A percentile compares a stretch with the other conserved stretches of the same genome.
phyloP scores from a whole-genome alignment of 2,113 vertebrate genomes.

The Eudyptes chrysolophus region DNA sequence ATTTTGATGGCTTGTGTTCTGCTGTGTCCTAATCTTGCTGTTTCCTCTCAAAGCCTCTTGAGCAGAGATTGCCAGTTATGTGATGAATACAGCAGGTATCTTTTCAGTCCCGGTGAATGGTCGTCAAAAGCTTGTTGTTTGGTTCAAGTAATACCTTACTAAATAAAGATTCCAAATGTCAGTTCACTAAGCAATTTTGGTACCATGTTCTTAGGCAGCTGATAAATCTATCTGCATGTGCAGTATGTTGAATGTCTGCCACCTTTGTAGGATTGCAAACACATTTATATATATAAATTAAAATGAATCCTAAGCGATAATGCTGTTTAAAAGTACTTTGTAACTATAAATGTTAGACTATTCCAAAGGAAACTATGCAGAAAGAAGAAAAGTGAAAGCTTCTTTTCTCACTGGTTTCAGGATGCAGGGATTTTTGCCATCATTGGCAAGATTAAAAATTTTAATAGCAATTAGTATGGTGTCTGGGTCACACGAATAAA shows the following conservation, averaged over 20 bases:
- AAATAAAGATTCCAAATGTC: neutral
- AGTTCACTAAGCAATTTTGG: neutral
- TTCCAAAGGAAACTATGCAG: neutral
- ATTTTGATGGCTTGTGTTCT: neutral
- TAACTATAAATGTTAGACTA: neutral
- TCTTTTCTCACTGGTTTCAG: neutral
- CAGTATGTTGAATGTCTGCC: neutral
- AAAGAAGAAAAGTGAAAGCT: neutral
- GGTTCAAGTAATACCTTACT: neutral
- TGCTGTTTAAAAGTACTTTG: neutral
- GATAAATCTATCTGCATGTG: neutral
- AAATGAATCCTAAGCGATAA: neutral
- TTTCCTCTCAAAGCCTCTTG: neutral
- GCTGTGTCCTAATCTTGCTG: neutral
- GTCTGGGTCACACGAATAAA: neutral
- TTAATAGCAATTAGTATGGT: neutral
- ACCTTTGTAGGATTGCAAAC: neutral
- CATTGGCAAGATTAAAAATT: neutral
- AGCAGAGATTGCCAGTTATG: neutral
- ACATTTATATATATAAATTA: rapidly evolving
- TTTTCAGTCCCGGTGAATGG: neutral
- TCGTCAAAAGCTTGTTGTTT: neutral
- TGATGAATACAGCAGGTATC: neutral
- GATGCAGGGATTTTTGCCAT: neutral
- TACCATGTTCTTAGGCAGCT: neutral